Base-by-base conservation (phyloP, 2,797 vertebrate species). In the Melanotaenia pygmaea region DNA sequence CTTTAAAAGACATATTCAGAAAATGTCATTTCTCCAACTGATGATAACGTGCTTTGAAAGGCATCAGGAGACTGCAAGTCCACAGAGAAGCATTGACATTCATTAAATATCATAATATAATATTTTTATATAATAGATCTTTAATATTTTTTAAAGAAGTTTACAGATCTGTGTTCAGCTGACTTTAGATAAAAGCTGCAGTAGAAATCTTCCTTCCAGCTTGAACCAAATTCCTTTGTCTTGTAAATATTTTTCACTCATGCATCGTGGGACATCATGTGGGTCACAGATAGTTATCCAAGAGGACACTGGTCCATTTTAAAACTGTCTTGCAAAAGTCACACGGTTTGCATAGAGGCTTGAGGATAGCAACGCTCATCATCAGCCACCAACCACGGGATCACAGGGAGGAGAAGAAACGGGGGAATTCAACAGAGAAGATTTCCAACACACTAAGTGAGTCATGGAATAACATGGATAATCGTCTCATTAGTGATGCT, bases 341-440 rank as follows among this genome's bases (percentile, higher is more conserved):
- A 94, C 94, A 94, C 92, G 93, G 81, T 63, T 66, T 22, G 62
- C 6, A 72, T 62, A 14, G 69, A 85, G 58, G 79, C 88, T 85
- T 60, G 80, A 78, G 90, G 87, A 86, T 24, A 88, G 77, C 71
- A 32, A 51, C 22, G 74, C 67, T 87, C 83, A 83, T 86, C 82
- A 80, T 85, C 86, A 87, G 75, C 74, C 78, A 80, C 57, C 64
- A 62, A 85, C 89, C 91, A 92, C 90, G 85, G 87, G 89, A 91
- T 93, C 87, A 91, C 80, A 85, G 50, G 74, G 66, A 85, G 28
- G 62, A 72, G 58, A 58, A 79, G 53, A 67, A 76, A 82, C 58
- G 45, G 60, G 74, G 63, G 64, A 22, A 40, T 67, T 71, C 64
- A 58, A 79, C 80, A 86, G 74, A 79, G 80, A 81, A 59, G 59